Evolutionary conservation across 2,113 vertebrate species (phyloP).

Genomic region (Halichoerus grypus): DNA sequence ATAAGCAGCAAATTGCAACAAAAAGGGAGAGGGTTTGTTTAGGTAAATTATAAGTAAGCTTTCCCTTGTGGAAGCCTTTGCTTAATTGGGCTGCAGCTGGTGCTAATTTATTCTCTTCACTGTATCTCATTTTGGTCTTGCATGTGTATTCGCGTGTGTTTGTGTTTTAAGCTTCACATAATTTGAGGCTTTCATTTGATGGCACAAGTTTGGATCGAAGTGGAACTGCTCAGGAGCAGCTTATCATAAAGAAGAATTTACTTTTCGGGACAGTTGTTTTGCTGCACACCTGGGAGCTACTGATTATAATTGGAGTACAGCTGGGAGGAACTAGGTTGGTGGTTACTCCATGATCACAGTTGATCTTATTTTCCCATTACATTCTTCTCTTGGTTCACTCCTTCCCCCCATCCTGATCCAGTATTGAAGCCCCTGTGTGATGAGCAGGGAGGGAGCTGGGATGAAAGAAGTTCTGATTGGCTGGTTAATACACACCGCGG

Average conservation of each 20-base stretch:
- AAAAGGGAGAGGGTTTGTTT: slow-evolving; percentile 67
- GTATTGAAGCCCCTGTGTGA: background rate
- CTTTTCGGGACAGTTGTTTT: background rate
- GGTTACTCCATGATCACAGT: background rate
- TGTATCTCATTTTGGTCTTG: slow-evolving; percentile 57
- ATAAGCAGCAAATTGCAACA: slow-evolving; percentile 58
- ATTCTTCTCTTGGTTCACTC: background rate
- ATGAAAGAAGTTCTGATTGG: background rate
- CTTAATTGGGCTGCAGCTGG: slow-evolving; percentile 77
- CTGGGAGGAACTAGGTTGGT: background rate
- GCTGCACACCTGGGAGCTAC: background rate
- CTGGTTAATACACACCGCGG: background rate
- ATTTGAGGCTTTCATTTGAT: slow-evolving; percentile 28
- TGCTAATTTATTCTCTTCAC: slow-evolving; percentile 71
- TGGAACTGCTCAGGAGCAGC: background rate
- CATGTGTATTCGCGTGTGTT: background rate
- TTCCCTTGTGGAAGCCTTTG: slow-evolving; percentile 63
- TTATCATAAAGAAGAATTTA: slow-evolving; percentile 1
- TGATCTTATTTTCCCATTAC: background rate
- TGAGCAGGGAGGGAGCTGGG: background rate
- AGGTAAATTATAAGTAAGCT: slow-evolving; percentile 70
- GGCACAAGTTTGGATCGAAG: background rate
- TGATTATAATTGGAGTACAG: background rate
- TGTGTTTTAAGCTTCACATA: slow-evolving; percentile 46
- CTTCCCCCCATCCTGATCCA: background rate